Evolutionary conservation across 1,140 invertebrate species (phyloP), one percentile per base, ranked within the genome.

Genomic region (Adelges cooleyi): DNA sequence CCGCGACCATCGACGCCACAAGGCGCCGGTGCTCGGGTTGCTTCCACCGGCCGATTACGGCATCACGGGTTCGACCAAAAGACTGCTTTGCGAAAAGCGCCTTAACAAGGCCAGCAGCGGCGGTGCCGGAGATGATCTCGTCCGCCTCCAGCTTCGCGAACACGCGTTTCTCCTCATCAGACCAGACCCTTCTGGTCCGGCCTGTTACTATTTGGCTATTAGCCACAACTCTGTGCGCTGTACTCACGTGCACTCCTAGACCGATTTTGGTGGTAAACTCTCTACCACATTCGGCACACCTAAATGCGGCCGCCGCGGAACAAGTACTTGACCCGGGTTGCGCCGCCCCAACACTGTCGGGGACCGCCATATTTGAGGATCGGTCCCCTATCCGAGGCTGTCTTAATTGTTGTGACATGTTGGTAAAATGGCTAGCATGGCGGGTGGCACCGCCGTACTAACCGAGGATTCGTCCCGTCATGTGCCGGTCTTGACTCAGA

Each of bases 101-200:
- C 11, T 17, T 9, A 4, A 18, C 20, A 0, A 52, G 17, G 0
- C n/a, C 2, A 10, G 1, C 9, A 0, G 5, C 1, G 1, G 25
- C n/a, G 0, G 11, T 18, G 2, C 27, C 50, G 0, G 11, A n/a
- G n/a, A n/a, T 17, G 0, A 52, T 0, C 1, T 11, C 5, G 1
- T 9, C 1, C 0, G 50, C 50, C 22, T 52, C 40, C 3, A 15
- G 3, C 40, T 5, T 3, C 17, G 40, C 40, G 13, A 42, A 17
- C 13, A 42, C 3, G 17, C 40, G 5, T 3, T 8, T 42, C 13
- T 42, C n/a, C 48, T 53, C 51, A 0, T 1, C 0, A 0, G 52
- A 2, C 33, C 52, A 54, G 0, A 11, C 29, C 1, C 2, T 0
- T 2, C 23, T 38, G 0, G 1, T 20, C 1, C 29, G 6, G 9